Evolutionary conservation across 2,888 invertebrate species (phyloP).

Genomic region (Proisotoma minuta): DNA sequence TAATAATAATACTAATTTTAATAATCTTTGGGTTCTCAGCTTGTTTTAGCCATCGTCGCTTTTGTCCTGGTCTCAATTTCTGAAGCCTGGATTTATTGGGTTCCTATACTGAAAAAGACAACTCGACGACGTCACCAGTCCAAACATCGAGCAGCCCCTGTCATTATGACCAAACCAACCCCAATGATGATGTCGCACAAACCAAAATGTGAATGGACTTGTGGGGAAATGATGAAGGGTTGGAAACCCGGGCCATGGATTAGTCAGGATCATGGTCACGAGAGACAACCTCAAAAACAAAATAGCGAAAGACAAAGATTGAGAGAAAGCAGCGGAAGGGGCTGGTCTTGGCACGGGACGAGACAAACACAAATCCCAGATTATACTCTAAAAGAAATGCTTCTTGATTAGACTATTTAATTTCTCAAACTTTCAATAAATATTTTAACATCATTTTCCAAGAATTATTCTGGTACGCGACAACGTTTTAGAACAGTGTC

Average conservation of each 20-base stretch:
- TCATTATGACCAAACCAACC: neutral
- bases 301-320: too few species aligned
- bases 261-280: too few species aligned
- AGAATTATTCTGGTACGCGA: neutral
- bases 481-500: neutral
- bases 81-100: slow-evolving; percentile 3
- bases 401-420: too few species aligned
- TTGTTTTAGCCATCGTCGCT: neutral
- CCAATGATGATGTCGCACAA: neutral
- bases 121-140: neutral
- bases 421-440: too few species aligned
- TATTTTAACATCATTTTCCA: too few species aligned
- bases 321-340: neutral
- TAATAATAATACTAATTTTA: neutral
- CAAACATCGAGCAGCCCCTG: neutral
- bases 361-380: too few species aligned
- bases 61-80: slow-evolving; percentile 1
- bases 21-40: neutral
- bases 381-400: too few species aligned
- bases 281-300: too few species aligned
- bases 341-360: too few species aligned
- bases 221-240: neutral
- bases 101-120: slow-evolving; percentile 7
- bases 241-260: too few species aligned
- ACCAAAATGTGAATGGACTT: slow-evolving; percentile 3